Percentiles rank a stretch among this genome's conserved stretches.
Evolutionary conservation across 2,113 vertebrate species (phyloP).

Genomic region (Synodontis membranacea): DNA sequence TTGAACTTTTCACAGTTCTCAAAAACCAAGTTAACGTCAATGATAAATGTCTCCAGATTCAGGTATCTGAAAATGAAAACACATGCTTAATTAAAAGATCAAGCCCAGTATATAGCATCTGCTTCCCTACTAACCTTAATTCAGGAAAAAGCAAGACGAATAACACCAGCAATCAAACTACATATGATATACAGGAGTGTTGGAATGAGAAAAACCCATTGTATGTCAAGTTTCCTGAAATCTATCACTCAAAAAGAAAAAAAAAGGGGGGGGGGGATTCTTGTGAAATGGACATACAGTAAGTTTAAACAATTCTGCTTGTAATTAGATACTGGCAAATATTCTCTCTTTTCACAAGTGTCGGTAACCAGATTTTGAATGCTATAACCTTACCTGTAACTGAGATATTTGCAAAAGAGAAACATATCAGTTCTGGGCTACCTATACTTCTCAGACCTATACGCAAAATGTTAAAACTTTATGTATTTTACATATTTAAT

Average conservation of each 20-base stretch:
- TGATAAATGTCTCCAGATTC: constrained; percentile 83
- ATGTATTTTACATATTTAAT: no score
- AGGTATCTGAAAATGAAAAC: constrained; percentile 74
- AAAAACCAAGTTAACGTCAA: constrained; percentile 88
- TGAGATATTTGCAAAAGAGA: not conserved
- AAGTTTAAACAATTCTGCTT: not conserved
- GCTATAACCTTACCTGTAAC: not conserved
- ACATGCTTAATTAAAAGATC: not conserved
- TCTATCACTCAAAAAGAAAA: not conserved
- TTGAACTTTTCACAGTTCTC: constrained; percentile 95
- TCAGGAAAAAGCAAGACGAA: not conserved
- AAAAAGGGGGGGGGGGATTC: no score
- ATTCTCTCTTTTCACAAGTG: not conserved
- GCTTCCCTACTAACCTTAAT: not conserved
- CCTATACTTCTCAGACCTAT: not conserved
- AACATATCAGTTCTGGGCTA: not conserved
- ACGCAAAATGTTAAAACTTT: not conserved
- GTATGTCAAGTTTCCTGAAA: not conserved
- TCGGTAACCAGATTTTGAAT: not conserved
- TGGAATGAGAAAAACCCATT: not conserved
- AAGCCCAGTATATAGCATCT: not conserved
- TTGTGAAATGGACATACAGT: not conserved
- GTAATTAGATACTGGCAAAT: not conserved
- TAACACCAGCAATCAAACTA: not conserved
- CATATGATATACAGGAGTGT: no score